phyloP scores from a whole-genome alignment of 2,888 invertebrate species.

The Drosophila prostipennis region DNA sequence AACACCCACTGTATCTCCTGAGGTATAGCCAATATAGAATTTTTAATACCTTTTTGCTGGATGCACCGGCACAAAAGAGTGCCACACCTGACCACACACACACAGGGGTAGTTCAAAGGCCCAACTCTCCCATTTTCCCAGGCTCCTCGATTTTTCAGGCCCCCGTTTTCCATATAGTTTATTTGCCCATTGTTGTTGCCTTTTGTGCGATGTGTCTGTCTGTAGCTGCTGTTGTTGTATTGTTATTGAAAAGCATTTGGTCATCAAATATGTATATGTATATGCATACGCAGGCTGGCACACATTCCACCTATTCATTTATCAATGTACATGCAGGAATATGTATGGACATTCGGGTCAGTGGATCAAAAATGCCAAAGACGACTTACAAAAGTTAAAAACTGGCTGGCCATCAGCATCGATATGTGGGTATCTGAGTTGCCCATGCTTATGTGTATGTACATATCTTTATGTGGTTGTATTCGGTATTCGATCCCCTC shows the following conservation, averaged over 20 bases:
- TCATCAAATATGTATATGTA: constrained; percentile 77
- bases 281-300: constrained; percentile 26
- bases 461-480: not conserved
- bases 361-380: constrained; percentile 72
- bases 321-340: constrained; percentile 15
- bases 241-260: constrained; percentile 73
- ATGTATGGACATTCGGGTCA: constrained; percentile 59
- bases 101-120: too few relatives aligned
- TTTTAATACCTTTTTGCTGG: constrained; percentile 47
- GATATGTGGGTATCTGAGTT: constrained; percentile 20
- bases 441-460: not conserved
- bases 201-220: constrained; percentile 48
- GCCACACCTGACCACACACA: constrained; percentile 49
- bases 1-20: constrained; percentile 16
- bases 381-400: constrained; percentile 65
- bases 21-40: constrained; percentile 32
- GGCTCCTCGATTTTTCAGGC: not conserved
- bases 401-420: constrained; percentile 34
- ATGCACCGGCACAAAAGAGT: constrained; percentile 29
- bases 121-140: not conserved
- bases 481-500: constrained; percentile 1
- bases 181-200: constrained; percentile 59
- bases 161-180: constrained; percentile 34
- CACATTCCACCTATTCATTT: constrained; percentile 27
- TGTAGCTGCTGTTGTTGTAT: constrained; percentile 37